These are phyloP conservation scores for Idaea dimidiata DNA, from an alignment of 2,888 invertebrate genomes.

Conservation along the genomic window DNA sequence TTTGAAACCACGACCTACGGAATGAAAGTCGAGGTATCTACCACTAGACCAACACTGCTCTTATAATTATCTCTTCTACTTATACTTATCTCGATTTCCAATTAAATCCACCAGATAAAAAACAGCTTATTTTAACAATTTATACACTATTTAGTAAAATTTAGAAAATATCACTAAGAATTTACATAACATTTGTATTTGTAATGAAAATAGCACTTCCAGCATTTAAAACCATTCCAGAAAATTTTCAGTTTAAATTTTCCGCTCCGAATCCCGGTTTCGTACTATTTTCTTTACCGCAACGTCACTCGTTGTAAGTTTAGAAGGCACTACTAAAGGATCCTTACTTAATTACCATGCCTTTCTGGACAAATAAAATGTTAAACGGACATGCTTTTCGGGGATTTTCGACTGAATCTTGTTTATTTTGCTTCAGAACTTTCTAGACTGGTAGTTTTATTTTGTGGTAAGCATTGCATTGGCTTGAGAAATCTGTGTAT, in stretches of 20 bases:
- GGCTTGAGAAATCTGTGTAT: not conserved
- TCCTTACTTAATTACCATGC: slow-evolving; percentile 66
- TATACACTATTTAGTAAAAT: not conserved
- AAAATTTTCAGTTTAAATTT: not conserved
- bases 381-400: slow-evolving; percentile 47
- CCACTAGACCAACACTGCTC: too few relatives aligned
- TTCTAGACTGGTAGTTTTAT: not conserved
- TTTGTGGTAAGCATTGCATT: not conserved
- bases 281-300: slow-evolving; percentile 47
- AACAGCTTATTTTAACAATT: too few relatives aligned
- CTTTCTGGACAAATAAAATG: slow-evolving; percentile 57
- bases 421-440: not conserved
- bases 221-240: not conserved
- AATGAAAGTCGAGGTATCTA: too few relatives aligned
- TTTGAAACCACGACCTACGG: too few relatives aligned
- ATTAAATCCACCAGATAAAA: too few relatives aligned
- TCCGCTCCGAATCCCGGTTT: slow-evolving; percentile 5
- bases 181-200: not conserved
- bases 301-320: slow-evolving; percentile 48
- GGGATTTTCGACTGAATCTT: slow-evolving; percentile 29
- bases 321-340: slow-evolving; percentile 49
- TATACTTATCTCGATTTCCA: too few relatives aligned
- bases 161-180: not conserved
- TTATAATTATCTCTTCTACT: too few relatives aligned
- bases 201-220: not conserved